These are phyloP conservation scores for Sthenelais limicola DNA, from an alignment of 2,888 invertebrate genomes.

Conservation along the genomic window DNA sequence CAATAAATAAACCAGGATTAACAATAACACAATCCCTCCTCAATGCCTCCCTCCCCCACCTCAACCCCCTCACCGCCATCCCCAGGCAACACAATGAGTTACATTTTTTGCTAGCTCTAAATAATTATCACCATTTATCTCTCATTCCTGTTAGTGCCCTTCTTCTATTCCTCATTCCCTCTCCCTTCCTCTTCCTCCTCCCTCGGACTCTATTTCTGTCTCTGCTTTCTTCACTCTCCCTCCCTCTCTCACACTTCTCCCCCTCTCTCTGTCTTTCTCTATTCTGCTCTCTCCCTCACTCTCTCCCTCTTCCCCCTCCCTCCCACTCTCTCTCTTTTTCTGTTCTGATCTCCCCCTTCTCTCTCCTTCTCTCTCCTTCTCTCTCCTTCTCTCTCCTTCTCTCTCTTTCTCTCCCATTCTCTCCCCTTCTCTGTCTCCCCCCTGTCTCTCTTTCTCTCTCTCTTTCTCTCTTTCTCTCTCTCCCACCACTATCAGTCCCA, in stretches of 20 bases:
- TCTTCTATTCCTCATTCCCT: neutral
- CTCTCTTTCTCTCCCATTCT: neutral
- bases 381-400: neutral
- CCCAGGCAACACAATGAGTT: no score
- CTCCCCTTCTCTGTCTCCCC: neutral
- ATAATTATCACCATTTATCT: no score
- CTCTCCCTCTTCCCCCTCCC: constrained; percentile 5
- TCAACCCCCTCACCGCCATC: neutral
- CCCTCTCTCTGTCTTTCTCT: neutral
- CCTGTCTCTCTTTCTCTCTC: neutral
- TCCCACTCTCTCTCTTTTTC: neutral
- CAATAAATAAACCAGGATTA: no score
- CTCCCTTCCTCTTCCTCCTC: neutral
- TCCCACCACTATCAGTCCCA: neutral
- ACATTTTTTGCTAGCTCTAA: no score
- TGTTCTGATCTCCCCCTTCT: neutral
- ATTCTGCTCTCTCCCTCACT: neutral
- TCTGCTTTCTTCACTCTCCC: neutral
- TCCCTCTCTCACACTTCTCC: neutral
- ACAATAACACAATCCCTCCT: no score
- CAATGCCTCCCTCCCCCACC: neutral
- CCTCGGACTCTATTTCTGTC: no score
- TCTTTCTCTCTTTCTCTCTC: neutral
- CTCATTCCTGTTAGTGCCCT: no score
- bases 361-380: neutral